Evolutionary conservation across 2,888 invertebrate species (phyloP).

Genomic region (Leptinotarsa juncta): DNA sequence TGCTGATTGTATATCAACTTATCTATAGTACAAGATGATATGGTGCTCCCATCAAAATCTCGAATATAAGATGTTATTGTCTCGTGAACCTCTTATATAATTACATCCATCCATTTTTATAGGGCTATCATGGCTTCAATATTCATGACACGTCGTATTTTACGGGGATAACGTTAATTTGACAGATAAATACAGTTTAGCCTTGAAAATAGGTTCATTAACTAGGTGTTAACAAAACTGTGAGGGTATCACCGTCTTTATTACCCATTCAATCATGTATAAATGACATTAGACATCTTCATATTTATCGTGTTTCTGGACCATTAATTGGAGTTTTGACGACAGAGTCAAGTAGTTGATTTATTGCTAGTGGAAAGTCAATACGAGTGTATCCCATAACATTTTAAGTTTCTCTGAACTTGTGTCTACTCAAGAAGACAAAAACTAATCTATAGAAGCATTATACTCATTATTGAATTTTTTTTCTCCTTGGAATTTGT

Average conservation of each 20-base stretch:
- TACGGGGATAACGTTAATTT: conserved; percentile 9
- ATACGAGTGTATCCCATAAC: neutral
- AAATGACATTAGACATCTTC: neutral
- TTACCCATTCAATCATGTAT: neutral
- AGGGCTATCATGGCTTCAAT: neutral
- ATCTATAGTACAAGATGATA: too few species aligned
- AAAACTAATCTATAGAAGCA: too few species aligned
- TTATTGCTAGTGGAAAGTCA: neutral
- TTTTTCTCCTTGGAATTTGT: too few species aligned
- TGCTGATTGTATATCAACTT: too few species aligned
- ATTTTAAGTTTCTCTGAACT: too few species aligned
- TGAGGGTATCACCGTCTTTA: neutral
- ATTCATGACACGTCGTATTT: neutral
- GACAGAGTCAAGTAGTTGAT: neutral
- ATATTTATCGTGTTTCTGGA: neutral
- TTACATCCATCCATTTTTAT: neutral
- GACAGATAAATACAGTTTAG: conserved; percentile 7
- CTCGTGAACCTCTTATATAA: neutral
- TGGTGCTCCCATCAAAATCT: neutral
- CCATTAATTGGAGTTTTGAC: neutral
- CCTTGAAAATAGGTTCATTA: neutral
- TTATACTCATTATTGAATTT: too few species aligned
- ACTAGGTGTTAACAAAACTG: conserved; percentile 15
- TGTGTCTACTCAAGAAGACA: too few species aligned
- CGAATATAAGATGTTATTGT: neutral